Percentiles rank a stretch among this genome's conserved stretches.
Conservation (phyloP, 2,797 vertebrate species). For the Anabas testudineus region DNA sequence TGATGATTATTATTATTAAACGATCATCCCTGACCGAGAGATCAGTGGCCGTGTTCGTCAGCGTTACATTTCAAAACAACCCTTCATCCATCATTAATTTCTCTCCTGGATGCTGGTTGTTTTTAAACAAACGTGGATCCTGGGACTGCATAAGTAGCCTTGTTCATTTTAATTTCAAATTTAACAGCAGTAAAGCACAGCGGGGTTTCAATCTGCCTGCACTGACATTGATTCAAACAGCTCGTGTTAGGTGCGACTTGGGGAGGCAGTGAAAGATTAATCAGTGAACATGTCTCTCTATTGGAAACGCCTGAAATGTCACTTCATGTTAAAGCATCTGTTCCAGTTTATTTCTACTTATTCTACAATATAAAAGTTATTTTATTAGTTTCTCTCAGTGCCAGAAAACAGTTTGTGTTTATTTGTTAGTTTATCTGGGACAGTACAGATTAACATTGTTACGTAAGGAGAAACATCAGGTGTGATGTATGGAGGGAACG, state of each 20-base stretch:
- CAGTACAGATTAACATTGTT: neutral
- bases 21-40: slow-evolving; percentile 2
- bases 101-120: neutral
- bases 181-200: slow-evolving; percentile 21
- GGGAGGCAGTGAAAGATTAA: slow-evolving; percentile 6
- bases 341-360: neutral
- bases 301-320: slow-evolving; percentile 3
- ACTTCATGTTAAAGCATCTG: neutral
- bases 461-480: no score
- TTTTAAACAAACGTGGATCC: slow-evolving; percentile 34
- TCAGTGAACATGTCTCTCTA: slow-evolving; percentile 15
- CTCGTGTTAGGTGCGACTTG: neutral
- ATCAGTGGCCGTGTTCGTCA: slow-evolving; percentile 1
- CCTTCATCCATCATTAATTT: slow-evolving; percentile 9
- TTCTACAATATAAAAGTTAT: no score
- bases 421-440: neutral
- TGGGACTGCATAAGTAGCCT: neutral
- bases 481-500: no score
- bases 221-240: slow-evolving; percentile 16
- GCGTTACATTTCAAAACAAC: neutral
- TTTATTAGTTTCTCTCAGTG: neutral
- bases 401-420: neutral
- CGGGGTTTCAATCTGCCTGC: slow-evolving; percentile 1
- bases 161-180: slow-evolving; percentile 43
- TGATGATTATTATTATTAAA: neutral